Conservation (phyloP, 2,888 invertebrate genomes). For the Monoplex corrugatus region DNA sequence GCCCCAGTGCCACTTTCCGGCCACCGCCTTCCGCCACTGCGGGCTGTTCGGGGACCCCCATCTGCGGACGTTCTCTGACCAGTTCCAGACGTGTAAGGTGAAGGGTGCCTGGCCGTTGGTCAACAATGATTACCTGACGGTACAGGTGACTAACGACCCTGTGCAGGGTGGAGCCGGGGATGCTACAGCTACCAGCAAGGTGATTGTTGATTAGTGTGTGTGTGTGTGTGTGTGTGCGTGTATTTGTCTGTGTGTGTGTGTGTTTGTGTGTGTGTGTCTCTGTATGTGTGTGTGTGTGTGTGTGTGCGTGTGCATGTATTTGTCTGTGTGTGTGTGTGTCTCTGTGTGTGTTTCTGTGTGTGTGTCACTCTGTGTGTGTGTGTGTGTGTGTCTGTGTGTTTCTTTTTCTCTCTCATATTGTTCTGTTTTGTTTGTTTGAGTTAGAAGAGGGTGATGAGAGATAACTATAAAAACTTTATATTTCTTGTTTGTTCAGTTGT, state of each 20-base stretch:
- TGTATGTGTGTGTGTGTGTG: not conserved
- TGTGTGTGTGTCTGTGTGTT: no score
- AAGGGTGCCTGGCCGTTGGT: conserved; percentile 85
- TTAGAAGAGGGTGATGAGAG: no score
- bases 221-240: not conserved
- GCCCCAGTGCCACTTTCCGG: conserved; percentile 77
- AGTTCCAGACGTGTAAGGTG: conserved; percentile 84
- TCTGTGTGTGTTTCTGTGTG: not conserved
- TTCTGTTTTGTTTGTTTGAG: not conserved
- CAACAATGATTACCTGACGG: conserved; percentile 84
- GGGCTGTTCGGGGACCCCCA: conserved; percentile 85
- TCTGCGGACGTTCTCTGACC: conserved; percentile 83
- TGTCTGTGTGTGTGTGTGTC: not conserved
- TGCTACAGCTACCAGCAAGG: conserved; percentile 84
- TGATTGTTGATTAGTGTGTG: conserved; percentile 65
- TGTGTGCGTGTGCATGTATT: no score
- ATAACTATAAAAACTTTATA: no score
- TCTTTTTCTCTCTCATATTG: not conserved
- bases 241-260: not conserved
- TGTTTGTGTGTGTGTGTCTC: no score
- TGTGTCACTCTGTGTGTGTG: not conserved
- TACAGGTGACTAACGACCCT: conserved; percentile 84
- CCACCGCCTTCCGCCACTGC: conserved; percentile 82
- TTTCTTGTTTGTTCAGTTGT: not conserved
- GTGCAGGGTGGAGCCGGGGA: conserved; percentile 79